Conservation (phyloP, 2,888 invertebrate species). For the Cylindroiulus punctatus region DNA sequence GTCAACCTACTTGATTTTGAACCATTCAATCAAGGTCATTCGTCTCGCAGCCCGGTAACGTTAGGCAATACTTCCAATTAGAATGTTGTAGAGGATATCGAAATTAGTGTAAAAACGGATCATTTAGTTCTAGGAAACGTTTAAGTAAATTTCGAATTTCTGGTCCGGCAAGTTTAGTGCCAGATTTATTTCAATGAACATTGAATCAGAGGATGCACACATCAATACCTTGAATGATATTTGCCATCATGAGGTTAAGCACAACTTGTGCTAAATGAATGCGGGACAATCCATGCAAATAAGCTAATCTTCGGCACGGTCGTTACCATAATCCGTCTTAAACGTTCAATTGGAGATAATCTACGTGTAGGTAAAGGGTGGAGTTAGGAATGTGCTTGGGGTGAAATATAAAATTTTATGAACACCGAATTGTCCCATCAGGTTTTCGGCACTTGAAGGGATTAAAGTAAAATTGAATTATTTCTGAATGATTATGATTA, state of each 20-base stretch:
- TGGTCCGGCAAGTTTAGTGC: no score
- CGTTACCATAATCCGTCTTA: neutral
- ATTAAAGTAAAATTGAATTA: neutral
- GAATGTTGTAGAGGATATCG: no score
- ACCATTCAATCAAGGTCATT: no score
- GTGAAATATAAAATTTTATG: neutral
- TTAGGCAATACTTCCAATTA: no score
- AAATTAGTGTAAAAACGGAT: no score
- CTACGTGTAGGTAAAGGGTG: neutral
- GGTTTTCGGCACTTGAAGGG: neutral
- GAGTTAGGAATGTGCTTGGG: neutral
- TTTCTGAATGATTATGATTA: no score
- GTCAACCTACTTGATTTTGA: no score
- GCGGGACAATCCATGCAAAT: neutral
- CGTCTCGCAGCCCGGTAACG: no score
- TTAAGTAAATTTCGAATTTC: no score
- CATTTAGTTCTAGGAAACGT: no score
- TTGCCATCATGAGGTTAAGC: neutral
- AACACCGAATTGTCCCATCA: neutral
- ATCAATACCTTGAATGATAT: neutral
- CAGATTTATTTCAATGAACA: no score
- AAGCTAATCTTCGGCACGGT: neutral
- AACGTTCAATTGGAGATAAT: neutral
- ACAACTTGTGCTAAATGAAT: conserved; percentile 36
- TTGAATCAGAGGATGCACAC: no score